Percentiles rank a stretch among this genome's conserved stretches.
Conservation (phyloP, 2,888 invertebrate genomes). For the Willowsia nigromaculata region DNA sequence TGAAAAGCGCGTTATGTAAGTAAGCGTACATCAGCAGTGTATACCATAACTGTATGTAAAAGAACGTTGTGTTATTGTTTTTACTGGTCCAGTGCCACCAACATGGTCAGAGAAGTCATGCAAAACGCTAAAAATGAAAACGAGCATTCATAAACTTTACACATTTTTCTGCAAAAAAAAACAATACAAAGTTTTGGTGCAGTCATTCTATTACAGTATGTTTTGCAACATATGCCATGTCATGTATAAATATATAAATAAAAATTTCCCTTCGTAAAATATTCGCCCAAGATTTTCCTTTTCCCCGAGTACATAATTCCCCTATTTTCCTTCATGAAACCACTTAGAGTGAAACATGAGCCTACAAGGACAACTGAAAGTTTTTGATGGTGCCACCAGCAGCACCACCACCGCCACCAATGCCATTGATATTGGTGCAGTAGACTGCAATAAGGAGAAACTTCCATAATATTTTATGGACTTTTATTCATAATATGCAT, state of each 20-base stretch:
- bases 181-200: neutral
- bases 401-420: neutral
- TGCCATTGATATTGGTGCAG: conserved; percentile 17
- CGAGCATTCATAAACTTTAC: neutral
- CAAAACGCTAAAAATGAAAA: neutral
- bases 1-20: neutral
- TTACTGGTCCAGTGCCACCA: neutral
- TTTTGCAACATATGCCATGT: neutral
- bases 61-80: neutral
- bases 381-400: conserved; percentile 12
- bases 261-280: neutral
- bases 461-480: neutral
- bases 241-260: neutral
- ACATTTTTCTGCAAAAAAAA: neutral
- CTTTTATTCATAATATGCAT: neutral
- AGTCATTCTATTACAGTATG: neutral
- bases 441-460: neutral
- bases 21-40: neutral
- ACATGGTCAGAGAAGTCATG: neutral
- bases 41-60: neutral
- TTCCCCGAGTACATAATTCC: neutral
- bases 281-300: neutral
- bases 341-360: neutral
- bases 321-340: neutral
- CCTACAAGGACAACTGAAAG: neutral